Percentiles rank a stretch among this genome's conserved stretches.
phyloP scores from a whole-genome alignment of 2,888 invertebrate genomes.

The Acrobasis repandana region DNA sequence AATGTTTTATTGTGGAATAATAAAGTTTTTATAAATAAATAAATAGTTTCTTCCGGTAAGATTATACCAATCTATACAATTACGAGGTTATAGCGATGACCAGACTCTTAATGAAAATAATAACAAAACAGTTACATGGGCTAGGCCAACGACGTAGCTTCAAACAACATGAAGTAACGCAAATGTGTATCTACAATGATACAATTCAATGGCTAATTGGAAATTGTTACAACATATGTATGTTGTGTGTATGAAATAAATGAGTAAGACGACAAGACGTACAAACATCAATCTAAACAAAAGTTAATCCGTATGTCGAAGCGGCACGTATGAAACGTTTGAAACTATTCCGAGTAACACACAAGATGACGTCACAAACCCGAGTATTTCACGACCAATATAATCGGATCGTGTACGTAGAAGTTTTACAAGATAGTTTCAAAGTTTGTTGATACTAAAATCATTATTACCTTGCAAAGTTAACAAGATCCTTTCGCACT shows the following conservation, averaged over 20 bases:
- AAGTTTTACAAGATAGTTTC: constrained; percentile 11
- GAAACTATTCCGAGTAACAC: constrained; percentile 23
- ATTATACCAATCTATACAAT: no score
- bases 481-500: constrained; percentile 26
- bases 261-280: no score
- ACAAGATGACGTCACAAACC: constrained; percentile 13
- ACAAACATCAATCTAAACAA: neutral
- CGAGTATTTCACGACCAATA: constrained; percentile 15
- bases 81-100: neutral
- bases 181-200: neutral
- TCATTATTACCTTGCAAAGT: constrained; percentile 22
- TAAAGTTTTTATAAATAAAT: no score
- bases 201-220: neutral
- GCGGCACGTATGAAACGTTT: constrained; percentile 4
- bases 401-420: constrained; percentile 8
- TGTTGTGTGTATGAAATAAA: no score
- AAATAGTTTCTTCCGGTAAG: no score
- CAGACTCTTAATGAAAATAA: neutral
- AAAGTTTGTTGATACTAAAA: constrained; percentile 22
- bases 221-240: neutral
- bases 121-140: neutral
- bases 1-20: no score
- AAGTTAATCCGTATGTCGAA: constrained; percentile 9
- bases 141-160: neutral
- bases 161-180: neutral